These are phyloP conservation scores for Tanypteryx hageni DNA, from an alignment of 2,888 invertebrate species.

Conservation along the genomic window DNA sequence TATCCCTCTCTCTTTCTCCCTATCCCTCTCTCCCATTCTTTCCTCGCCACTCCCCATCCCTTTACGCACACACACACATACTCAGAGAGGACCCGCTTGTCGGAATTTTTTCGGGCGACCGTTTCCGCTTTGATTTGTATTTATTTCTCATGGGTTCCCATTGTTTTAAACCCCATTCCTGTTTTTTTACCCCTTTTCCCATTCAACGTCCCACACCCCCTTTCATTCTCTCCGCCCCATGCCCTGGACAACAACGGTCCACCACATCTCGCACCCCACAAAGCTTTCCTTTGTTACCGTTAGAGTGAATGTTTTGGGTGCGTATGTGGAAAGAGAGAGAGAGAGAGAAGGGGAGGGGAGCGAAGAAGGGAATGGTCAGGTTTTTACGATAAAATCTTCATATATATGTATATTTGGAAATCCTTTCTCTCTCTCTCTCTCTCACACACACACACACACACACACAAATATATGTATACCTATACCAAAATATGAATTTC, in stretches of 20 bases:
- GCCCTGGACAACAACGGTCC: background rate
- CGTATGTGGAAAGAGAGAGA: background rate
- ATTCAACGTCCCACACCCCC: background rate
- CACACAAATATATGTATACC: too few relatives aligned
- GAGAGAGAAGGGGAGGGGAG: background rate
- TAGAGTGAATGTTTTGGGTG: background rate
- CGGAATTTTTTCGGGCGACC: background rate
- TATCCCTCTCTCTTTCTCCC: background rate
- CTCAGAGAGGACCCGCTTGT: background rate
- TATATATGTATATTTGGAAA: too few relatives aligned
- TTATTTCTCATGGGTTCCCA: background rate
- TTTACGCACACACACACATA: background rate
- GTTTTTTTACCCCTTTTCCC: background rate
- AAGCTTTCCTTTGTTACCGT: background rate
- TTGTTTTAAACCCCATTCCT: background rate
- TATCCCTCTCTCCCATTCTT: background rate
- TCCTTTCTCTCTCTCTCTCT: too few relatives aligned
- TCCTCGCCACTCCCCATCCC: background rate
- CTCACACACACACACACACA: too few relatives aligned
- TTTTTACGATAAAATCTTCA: too few relatives aligned
- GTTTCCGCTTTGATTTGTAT: slow-evolving; percentile 7
- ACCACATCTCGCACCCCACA: background rate
- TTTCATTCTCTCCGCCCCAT: background rate
- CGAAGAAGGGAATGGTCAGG: too few relatives aligned
- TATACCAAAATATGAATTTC: too few relatives aligned